A percentile compares a stretch with the other conserved stretches of the same genome.
phyloP scores from a whole-genome alignment of 2,888 invertebrate genomes.

The Chrysina gloriosa region DNA sequence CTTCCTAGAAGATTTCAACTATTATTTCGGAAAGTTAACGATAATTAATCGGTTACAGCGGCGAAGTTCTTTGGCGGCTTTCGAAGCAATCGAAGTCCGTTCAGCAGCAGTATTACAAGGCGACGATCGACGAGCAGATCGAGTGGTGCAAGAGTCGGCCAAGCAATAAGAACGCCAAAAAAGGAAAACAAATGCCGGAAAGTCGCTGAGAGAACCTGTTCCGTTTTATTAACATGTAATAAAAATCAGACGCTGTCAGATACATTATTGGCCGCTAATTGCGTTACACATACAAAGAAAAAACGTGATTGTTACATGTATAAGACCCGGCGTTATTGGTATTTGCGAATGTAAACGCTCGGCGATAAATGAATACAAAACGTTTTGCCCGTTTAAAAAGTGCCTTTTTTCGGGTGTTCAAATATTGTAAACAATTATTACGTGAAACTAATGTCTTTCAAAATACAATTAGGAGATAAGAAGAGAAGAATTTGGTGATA shows the following conservation, averaged over 20 bases:
- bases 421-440: too few species aligned
- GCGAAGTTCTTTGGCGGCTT: slow-evolving; percentile 24
- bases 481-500: too few species aligned
- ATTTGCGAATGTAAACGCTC: too few species aligned
- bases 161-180: slow-evolving; percentile 10
- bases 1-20: too few species aligned
- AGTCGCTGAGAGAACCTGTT: slow-evolving; percentile 22
- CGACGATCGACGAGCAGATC: background rate
- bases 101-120: background rate
- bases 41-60: too few species aligned
- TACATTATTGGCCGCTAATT: slow-evolving; percentile 33
- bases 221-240: slow-evolving; percentile 36
- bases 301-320: slow-evolving; percentile 2
- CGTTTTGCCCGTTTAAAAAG: too few species aligned
- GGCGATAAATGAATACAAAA: too few species aligned
- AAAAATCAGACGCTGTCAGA: slow-evolving; percentile 32
- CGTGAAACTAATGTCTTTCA: too few species aligned
- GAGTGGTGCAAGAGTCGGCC: background rate
- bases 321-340: too few species aligned
- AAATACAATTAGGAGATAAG: too few species aligned
- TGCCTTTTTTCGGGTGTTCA: too few species aligned
- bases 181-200: slow-evolving; percentile 21
- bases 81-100: background rate
- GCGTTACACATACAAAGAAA: slow-evolving; percentile 27
- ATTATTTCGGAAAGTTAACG: too few species aligned